Evolutionary conservation across 2,888 invertebrate genomes (phyloP), one percentile per base, ranked within the genome.

Genomic region (Rhagium mordax): DNA sequence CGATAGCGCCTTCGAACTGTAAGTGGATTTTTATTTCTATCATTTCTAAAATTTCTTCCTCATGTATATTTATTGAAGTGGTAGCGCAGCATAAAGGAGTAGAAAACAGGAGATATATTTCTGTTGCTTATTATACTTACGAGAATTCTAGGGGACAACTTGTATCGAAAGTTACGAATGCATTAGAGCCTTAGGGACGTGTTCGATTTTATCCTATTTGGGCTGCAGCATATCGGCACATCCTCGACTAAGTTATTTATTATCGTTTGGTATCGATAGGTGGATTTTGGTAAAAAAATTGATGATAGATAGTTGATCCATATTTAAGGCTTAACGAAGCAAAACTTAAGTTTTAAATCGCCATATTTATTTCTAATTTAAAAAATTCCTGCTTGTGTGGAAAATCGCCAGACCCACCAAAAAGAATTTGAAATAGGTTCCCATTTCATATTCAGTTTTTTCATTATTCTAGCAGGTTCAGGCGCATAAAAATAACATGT

Each of bases 101-200:
- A 41, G 27, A 70, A 70, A 66, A 67, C 55, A 61, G 24, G 55
- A 53, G 64, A 70, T 57, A 27, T 21, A 27, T 57, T 57, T 57
- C 47, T 0, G 67, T 69, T 41, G 69, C 71, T 66, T 53, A 66
- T 74, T 77, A 78, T 79, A 75, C 78, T 74, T 72, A 65, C 74
- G 76, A 78, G 78, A 79, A 81, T 81, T 76, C 76, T 71, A 70
- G 74, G 78, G 80, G 81, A 82, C 81, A 82, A 77, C 79, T 79
- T 79, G 78, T 81, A 83, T 83, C 80, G 80, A 82, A 84, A 82
- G 83, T 83, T 84, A 84, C 84, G 84, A 83, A 84, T 84, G 82
- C 83, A 84, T 84, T 83, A 82, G 79, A 75, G 78, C 79, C 79
- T 79, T 64, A 72, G 76, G 81, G 81, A 81, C 80, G 79, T 80